These are phyloP conservation scores for Polyploca ridens DNA, from an alignment of 2,888 invertebrate species.

Conservation along the genomic window DNA sequence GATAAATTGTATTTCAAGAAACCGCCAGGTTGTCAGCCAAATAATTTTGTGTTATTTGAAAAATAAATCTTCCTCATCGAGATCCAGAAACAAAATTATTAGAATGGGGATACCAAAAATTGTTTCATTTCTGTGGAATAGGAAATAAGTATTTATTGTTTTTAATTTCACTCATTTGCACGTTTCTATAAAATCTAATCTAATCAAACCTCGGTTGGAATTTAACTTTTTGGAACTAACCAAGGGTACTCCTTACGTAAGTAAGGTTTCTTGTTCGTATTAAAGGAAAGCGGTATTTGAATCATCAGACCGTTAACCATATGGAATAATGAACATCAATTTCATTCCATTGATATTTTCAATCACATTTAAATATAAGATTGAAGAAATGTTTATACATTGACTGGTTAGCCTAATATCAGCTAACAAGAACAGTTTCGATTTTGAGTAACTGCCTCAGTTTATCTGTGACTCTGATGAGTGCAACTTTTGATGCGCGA, in stretches of 20 bases:
- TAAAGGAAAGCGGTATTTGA: background rate
- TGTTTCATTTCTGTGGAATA: background rate
- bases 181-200: background rate
- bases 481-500: constrained; percentile 91
- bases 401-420: constrained; percentile 60
- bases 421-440: constrained; percentile 89
- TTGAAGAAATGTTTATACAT: background rate
- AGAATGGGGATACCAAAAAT: background rate
- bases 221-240: background rate
- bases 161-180: background rate
- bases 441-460: constrained; percentile 92
- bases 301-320: background rate
- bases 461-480: constrained; percentile 93
- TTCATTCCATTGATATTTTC: background rate
- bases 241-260: no score
- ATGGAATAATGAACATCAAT: background rate
- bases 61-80: background rate
- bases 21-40: background rate
- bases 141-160: background rate
- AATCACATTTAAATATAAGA: background rate
- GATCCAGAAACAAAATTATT: background rate
- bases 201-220: background rate
- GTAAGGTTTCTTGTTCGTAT: background rate
- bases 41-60: background rate
- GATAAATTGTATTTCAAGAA: background rate